These are phyloP conservation scores for Miniopterus natalensis DNA, from an alignment of 2,113 vertebrate genomes.

Conservation along the genomic window DNA sequence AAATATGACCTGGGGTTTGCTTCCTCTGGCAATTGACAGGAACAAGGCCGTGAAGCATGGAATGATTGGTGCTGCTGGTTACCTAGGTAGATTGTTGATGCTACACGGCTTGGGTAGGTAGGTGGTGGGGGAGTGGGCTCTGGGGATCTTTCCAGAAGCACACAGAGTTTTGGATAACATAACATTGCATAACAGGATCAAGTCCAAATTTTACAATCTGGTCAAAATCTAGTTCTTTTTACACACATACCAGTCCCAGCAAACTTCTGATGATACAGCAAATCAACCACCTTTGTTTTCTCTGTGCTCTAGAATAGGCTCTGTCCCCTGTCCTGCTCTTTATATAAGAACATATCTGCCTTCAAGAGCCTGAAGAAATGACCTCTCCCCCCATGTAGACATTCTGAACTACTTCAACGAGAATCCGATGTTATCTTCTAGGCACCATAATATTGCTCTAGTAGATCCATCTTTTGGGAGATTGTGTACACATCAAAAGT, in stretches of 20 bases:
- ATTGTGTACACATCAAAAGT: neutral
- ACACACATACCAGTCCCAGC: neutral
- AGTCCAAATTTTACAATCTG: constrained; percentile 67
- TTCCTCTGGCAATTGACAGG: neutral
- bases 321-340: neutral
- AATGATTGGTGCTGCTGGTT: neutral
- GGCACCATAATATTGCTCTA: neutral
- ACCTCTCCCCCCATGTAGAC: fast-evolving
- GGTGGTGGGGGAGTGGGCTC: constrained; percentile 56
- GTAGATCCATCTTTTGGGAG: neutral
- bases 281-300: neutral
- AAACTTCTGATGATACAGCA: constrained; percentile 59
- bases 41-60: neutral
- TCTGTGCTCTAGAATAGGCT: neutral
- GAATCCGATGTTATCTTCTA: neutral
- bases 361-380: neutral
- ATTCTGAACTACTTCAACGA: neutral
- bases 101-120: constrained; percentile 27
- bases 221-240: constrained; percentile 39
- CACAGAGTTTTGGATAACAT: constrained; percentile 61
- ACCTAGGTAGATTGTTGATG: constrained; percentile 42
- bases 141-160: constrained; percentile 53
- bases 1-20: neutral
- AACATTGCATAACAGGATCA: constrained; percentile 50
- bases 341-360: neutral